These are phyloP conservation scores for Brachypteracias leptosomus DNA, from an alignment of 2,113 vertebrate genomes.

Conservation along the genomic window DNA sequence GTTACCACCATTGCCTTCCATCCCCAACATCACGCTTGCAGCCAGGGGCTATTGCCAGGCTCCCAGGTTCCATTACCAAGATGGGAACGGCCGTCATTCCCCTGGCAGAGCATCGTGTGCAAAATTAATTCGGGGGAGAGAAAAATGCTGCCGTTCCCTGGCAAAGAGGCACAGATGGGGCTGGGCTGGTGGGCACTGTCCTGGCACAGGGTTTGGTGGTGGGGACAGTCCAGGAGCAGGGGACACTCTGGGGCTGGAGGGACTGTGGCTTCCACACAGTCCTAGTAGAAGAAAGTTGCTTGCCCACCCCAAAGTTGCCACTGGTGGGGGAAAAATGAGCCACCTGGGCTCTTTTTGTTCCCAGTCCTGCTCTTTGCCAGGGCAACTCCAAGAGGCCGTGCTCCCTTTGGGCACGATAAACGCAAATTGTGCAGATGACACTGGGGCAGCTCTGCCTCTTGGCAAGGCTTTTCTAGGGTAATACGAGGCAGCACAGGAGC, in stretches of 20 bases:
- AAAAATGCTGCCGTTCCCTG: fast-evolving
- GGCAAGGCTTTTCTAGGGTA: fast-evolving
- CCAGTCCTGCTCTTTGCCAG: background rate
- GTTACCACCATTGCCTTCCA: fast-evolving
- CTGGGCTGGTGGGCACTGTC: background rate
- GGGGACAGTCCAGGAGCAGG: background rate
- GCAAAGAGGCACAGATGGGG: background rate
- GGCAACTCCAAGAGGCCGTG: background rate
- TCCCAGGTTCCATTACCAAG: fast-evolving
- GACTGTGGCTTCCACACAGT: background rate
- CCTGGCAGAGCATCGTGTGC: fast-evolving
- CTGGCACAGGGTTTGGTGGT: background rate
- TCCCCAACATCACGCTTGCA: fast-evolving
- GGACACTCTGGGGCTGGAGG: fast-evolving
- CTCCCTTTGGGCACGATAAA: fast-evolving
- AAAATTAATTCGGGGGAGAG: background rate
- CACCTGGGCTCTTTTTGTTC: fast-evolving
- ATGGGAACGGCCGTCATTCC: background rate
- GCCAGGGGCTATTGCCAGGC: background rate
- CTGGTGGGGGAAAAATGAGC: background rate
- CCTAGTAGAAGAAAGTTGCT: fast-evolving
- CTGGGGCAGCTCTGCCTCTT: background rate
- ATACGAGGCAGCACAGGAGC: fast-evolving
- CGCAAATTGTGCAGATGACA: background rate
- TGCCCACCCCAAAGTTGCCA: fast-evolving